phyloP scores from a whole-genome alignment of 2,888 invertebrate species.

The Leptarthrus brevirostris region DNA sequence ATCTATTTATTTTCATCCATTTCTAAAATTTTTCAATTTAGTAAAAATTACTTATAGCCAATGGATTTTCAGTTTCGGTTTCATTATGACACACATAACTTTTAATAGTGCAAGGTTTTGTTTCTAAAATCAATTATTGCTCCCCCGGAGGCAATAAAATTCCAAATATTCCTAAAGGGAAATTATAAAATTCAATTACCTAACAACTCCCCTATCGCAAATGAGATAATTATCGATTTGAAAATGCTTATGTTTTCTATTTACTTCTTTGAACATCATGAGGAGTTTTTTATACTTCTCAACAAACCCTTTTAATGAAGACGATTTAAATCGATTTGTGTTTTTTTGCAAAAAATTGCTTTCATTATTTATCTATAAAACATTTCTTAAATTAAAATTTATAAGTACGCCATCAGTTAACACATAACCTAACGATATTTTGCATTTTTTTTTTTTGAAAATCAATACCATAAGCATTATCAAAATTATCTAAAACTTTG shows the following conservation, averaged over 20 bases:
- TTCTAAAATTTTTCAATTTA: conserved; percentile 9
- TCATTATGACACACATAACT: conserved; percentile 12
- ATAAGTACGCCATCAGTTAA: conserved; percentile 37
- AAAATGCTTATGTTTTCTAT: conserved; percentile 34
- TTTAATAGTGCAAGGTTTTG: neutral
- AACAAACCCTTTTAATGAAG: no score
- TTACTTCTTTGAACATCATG: neutral
- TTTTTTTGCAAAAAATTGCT: no score
- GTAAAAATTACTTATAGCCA: conserved; percentile 15
- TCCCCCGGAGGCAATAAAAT: conserved; percentile 4
- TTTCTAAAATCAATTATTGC: neutral
- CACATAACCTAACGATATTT: neutral
- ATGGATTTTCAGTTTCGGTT: conserved; percentile 12
- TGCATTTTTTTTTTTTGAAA: neutral
- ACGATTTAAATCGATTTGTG: no score
- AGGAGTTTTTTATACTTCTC: no score
- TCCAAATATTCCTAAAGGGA: neutral
- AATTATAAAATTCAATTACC: conserved; percentile 18
- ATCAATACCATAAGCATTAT: conserved; percentile 35
- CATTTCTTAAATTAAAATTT: conserved; percentile 30
- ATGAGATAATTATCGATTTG: conserved; percentile 5
- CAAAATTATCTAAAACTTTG: conserved; percentile 27
- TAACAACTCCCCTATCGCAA: neutral
- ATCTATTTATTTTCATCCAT: conserved; percentile 20
- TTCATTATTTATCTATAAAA: neutral